Base-by-base conservation (phyloP, 2,113 vertebrate species). In the Nerophis ophidion region DNA sequence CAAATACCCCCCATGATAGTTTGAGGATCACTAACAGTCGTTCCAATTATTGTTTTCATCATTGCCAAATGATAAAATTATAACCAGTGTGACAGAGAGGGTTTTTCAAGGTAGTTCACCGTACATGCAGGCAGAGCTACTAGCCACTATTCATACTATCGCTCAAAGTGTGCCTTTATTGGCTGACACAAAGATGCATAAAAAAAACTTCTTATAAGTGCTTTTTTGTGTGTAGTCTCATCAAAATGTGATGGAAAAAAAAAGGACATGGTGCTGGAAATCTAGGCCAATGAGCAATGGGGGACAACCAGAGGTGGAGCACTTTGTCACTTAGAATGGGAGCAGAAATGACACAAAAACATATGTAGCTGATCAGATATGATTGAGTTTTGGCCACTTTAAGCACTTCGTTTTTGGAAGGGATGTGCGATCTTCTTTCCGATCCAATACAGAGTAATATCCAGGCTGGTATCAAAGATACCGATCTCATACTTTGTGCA, bases 1-100 rank as follows among this genome's bases (percentile, higher is more conserved):
- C 36, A 63, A 75, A 66, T 63, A 77, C 75, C 72, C 55, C 62
- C 54, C 3, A 40, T 40, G 7, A 40, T 40, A 40, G 38, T 40
- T 8, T 40, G 8, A 9, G 38, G 10, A 40, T 40, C 38, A 7
- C 10, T 9, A 40, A 40, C 6, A 38, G 38, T 9, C 38, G 9
- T 40, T 40, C 7, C 0, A 40, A 40, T 8, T 40, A 40, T 40
- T 40, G 26, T 60, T 57, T 61, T 62, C 26, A 64, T 64, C 33
- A 63, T n/a, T 48, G 34, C 70, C 38, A 9, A 40, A 3, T 40
- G 38, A 40, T 40, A 40, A 9, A 10, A 3, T 40, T 2, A 40
- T 9, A 1, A 40, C 38, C 38, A 40, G 38, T 40, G 9, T 9
- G 38, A 40, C 10, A 9, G 6, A 40, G 38, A 9, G 38, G 38